phyloP scores from a whole-genome alignment of 1,140 invertebrate species.

The Temnothorax longispinosus region DNA sequence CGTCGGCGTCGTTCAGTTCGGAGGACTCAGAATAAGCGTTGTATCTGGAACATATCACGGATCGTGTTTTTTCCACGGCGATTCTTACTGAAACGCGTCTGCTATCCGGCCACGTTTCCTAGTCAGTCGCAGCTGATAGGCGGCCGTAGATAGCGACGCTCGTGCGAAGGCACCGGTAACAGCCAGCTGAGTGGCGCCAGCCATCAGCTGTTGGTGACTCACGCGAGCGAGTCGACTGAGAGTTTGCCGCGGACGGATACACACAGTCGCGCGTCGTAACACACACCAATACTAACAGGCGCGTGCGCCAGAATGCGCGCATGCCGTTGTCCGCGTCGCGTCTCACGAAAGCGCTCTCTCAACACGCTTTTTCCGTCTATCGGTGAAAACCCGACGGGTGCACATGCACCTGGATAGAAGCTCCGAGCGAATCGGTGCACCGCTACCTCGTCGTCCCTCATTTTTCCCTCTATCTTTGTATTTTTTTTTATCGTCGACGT shows the following conservation, averaged over 20 bases:
- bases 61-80: neutral
- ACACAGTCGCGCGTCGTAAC: slow-evolving; percentile 43
- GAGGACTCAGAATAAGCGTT: neutral
- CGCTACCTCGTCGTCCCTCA: neutral
- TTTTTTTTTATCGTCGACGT: neutral
- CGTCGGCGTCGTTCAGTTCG: neutral
- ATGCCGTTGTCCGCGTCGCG: neutral
- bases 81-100: slow-evolving; percentile 35
- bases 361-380: slow-evolving; percentile 37
- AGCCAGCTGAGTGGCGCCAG: slow-evolving; percentile 84
- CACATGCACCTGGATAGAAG: slow-evolving; percentile 20
- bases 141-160: slow-evolving; percentile 73
- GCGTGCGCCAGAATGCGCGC: slow-evolving; percentile 32
- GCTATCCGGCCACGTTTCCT: slow-evolving; percentile 65
- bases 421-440: neutral
- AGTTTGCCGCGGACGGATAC: slow-evolving; percentile 46
- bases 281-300: neutral
- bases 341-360: slow-evolving; percentile 35
- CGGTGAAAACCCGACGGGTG: neutral
- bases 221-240: slow-evolving; percentile 75
- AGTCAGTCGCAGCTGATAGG: slow-evolving; percentile 77
- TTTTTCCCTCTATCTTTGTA: neutral
- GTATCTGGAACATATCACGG: neutral
- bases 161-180: slow-evolving; percentile 78
- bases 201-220: slow-evolving; percentile 84